Percentiles rank a stretch among this genome's conserved stretches.
Conservation (phyloP, 23 tunicate species). For the Ascidia mentula region DNA sequence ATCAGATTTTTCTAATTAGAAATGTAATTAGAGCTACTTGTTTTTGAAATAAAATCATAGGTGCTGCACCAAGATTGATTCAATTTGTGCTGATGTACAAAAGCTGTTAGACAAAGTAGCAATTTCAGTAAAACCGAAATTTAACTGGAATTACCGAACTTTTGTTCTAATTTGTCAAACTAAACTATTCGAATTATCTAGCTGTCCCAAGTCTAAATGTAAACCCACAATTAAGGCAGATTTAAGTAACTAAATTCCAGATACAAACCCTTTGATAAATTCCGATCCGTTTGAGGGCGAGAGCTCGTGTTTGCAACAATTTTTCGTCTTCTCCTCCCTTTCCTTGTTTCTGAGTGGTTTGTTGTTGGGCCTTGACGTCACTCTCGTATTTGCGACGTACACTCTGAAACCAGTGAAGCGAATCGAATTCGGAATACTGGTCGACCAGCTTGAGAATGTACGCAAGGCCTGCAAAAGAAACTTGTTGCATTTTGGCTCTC, state of each 20-base stretch:
- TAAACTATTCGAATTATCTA: no score
- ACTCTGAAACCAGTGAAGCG: slow-evolving; percentile 87
- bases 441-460: slow-evolving; percentile 82
- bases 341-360: slow-evolving; percentile 1
- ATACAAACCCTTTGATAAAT: slow-evolving; percentile 69
- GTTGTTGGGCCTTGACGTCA: slow-evolving; percentile 38
- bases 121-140: no score
- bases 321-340: slow-evolving; percentile 59
- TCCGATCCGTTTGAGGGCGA: slow-evolving; percentile 73
- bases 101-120: no score
- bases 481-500: no score
- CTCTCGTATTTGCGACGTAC: slow-evolving; percentile 55
- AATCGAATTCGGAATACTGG: slow-evolving; percentile 73
- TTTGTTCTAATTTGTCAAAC: no score
- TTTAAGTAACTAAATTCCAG: background rate
- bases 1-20: no score
- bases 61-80: no score
- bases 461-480: slow-evolving; percentile 86
- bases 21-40: no score
- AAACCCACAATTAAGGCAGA: background rate
- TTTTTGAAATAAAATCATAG: no score
- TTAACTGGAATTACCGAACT: no score
- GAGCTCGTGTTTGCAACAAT: slow-evolving; percentile 70
- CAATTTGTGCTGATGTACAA: no score
- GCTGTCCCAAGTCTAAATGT: no score